Percentiles rank a stretch among this genome's conserved stretches.
Conservation (phyloP, 2,113 vertebrate species). For the Oreochromis niloticus region DNA sequence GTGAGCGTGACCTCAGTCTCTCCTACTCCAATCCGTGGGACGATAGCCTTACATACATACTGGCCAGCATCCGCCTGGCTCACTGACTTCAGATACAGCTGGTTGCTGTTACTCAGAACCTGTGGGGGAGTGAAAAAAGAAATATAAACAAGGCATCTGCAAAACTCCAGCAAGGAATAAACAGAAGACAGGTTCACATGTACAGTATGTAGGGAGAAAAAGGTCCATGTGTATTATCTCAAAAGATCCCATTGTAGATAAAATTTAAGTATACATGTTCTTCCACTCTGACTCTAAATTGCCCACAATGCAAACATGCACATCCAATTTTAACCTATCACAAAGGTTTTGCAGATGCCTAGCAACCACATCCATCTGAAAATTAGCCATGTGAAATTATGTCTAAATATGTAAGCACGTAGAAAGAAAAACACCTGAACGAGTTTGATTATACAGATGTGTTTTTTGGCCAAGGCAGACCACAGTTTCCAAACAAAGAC, state of each 20-base stretch:
- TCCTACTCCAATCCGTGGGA: constrained; percentile 91
- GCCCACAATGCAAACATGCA: constrained; percentile 4
- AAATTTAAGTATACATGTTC: neutral
- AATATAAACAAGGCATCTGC: constrained; percentile 33
- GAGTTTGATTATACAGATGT: neutral
- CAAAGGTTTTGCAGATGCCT: constrained; percentile 35
- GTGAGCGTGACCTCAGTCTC: constrained; percentile 90
- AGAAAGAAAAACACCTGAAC: neutral
- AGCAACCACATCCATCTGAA: constrained; percentile 34
- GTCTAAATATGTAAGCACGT: constrained; percentile 4
- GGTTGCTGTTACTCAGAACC: constrained; percentile 96
- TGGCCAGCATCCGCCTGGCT: constrained; percentile 89
- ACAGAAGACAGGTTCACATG: neutral
- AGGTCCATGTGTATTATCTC: neutral
- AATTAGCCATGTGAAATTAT: constrained; percentile 10
- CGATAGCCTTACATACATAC: constrained; percentile 94
- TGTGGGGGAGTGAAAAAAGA: constrained; percentile 39
- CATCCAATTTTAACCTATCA: constrained; percentile 1
- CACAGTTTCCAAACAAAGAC: neutral
- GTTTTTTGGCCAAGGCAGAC: neutral
- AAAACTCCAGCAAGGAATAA: neutral
- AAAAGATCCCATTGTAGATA: neutral
- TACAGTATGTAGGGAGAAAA: neutral
- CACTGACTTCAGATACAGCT: constrained; percentile 86
- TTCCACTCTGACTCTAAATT: neutral